A percentile compares a stretch with the other conserved stretches of the same genome.
phyloP scores from a whole-genome alignment of 2,888 invertebrate species.

The Chaetoderma sp. region DNA sequence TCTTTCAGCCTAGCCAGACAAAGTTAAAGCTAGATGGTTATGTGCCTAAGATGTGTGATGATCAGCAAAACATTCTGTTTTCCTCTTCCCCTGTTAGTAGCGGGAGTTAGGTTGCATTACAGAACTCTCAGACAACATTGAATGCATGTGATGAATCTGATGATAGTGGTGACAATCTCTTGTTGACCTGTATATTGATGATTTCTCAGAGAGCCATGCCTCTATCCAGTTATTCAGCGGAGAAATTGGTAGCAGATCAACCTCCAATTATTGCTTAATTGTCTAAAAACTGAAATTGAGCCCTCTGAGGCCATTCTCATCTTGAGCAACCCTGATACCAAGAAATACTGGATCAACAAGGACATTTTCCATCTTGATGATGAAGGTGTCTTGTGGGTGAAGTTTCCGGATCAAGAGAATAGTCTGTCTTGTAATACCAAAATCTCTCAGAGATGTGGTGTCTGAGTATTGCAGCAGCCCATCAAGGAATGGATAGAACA shows the following conservation, averaged over 20 bases:
- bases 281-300: background rate
- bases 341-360: constrained; percentile 16
- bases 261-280: background rate
- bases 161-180: background rate
- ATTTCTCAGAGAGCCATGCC: background rate
- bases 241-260: background rate
- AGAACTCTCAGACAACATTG: too few species aligned
- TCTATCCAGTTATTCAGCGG: background rate
- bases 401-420: background rate
- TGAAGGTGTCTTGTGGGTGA: constrained; percentile 15
- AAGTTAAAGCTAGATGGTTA: background rate
- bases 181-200: background rate
- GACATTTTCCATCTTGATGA: constrained; percentile 19
- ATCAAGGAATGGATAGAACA: background rate
- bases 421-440: background rate
- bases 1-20: too few species aligned
- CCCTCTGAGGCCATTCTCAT: constrained; percentile 8
- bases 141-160: too few species aligned
- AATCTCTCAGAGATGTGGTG: background rate
- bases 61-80: background rate
- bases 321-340: background rate
- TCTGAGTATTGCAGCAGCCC: background rate
- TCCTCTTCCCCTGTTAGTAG: background rate
- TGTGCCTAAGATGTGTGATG: background rate
- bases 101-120: too few species aligned